A percentile compares a stretch with the other conserved stretches of the same genome.
phyloP scores from a whole-genome alignment of 2,113 vertebrate species.

The human region GRCh38 chr5:175676001-175676500 shows the following conservation, averaged over 20 bases:
- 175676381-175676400: too few relatives aligned
- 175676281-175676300: fast-evolving
- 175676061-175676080: background rate
- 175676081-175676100: background rate
- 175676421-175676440: fast-evolving
- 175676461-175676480: background rate
- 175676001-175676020: fast-evolving
- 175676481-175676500: fast-evolving
- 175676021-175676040: background rate
- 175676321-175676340: fast-evolving
- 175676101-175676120: fast-evolving
- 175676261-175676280: background rate
- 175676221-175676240: background rate
- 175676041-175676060: background rate
- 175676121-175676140: background rate
- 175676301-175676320: background rate
- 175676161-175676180: background rate
- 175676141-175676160: background rate
- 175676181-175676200: background rate
- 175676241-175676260: background rate
- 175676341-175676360: too few relatives aligned
- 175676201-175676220: background rate
- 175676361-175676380: background rate
- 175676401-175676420: fast-evolving
- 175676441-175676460: background rate